Conservation (phyloP, 2,888 invertebrate genomes). For the Thymelicus acteon region DNA sequence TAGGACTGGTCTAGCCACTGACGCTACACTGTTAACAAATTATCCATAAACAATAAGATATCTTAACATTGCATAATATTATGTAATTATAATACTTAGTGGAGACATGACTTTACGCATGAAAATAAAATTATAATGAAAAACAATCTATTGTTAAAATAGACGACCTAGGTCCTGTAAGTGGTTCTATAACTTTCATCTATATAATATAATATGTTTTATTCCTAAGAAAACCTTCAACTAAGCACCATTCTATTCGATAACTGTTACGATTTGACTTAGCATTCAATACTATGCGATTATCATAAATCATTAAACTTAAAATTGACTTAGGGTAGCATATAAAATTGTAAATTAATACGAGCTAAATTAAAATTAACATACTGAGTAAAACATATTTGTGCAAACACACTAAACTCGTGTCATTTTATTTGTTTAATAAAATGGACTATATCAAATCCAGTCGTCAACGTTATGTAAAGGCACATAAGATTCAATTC, state of each 20-base stretch:
- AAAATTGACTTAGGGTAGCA: conserved; percentile 72
- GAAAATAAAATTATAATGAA: conserved; percentile 38
- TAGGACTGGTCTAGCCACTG: conserved; percentile 52
- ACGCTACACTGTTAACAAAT: conserved; percentile 44
- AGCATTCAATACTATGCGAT: conserved; percentile 77
- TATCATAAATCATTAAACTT: conserved; percentile 72
- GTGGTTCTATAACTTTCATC: conserved; percentile 62
- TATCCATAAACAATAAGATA: conserved; percentile 42
- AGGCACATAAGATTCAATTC: conserved; percentile 82
- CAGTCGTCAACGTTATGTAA: conserved; percentile 72
- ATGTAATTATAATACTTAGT: conserved; percentile 56
- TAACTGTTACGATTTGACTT: conserved; percentile 77
- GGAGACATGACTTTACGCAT: conserved; percentile 19
- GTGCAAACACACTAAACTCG: conserved; percentile 76
- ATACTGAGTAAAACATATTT: conserved; percentile 73
- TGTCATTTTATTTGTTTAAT: conserved; percentile 64
- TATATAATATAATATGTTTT: conserved; percentile 64
- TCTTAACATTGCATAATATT: conserved; percentile 56
- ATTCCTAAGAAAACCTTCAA: conserved; percentile 72
- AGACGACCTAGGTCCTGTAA: conserved; percentile 54
- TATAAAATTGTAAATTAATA: conserved; percentile 67
- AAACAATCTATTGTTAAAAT: conserved; percentile 46
- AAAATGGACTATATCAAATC: conserved; percentile 77
- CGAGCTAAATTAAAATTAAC: conserved; percentile 66
- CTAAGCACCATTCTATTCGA: conserved; percentile 85